phyloP scores from a whole-genome alignment of 2,113 vertebrate genomes.

The Stictonetta naevosa region DNA sequence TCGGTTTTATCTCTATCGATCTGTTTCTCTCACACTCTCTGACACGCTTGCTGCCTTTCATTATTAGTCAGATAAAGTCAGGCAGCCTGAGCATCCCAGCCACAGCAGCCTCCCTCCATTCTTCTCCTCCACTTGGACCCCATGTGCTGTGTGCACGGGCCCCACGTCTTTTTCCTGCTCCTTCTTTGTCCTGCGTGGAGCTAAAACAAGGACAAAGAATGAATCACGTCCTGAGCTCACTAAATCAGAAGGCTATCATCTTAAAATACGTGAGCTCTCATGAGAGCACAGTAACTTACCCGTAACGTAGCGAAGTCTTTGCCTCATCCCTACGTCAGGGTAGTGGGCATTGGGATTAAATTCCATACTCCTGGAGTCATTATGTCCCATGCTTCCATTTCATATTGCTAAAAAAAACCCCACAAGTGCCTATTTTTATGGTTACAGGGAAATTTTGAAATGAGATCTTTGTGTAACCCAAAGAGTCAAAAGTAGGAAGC shows the following conservation, averaged over 20 bases:
- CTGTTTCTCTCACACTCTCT: slow-evolving; percentile 63
- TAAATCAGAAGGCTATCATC: neutral
- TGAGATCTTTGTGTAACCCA: slow-evolving; percentile 31
- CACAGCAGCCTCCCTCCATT: neutral
- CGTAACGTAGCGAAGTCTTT: neutral
- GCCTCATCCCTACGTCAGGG: neutral
- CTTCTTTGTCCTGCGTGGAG: neutral
- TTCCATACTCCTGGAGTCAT: neutral
- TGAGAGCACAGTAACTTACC: neutral
- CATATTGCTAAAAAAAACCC: neutral
- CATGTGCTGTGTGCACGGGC: neutral
- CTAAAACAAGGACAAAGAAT: neutral
- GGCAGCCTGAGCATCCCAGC: neutral
- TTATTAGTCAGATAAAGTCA: slow-evolving; percentile 66
- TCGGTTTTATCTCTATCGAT: slow-evolving; percentile 74
- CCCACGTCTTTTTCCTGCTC: neutral
- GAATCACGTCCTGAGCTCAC: neutral
- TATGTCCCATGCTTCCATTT: neutral
- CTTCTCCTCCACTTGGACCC: neutral
- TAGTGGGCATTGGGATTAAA: neutral
- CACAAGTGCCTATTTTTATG: neutral
- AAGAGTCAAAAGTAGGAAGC: slow-evolving; percentile 7
- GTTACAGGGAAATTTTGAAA: slow-evolving; percentile 44
- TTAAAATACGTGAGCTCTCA: rapidly evolving
- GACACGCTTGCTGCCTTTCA: slow-evolving; percentile 71